Base-by-base conservation (phyloP, 1,140 invertebrate genomes). In the Drosophila elegans region DNA sequence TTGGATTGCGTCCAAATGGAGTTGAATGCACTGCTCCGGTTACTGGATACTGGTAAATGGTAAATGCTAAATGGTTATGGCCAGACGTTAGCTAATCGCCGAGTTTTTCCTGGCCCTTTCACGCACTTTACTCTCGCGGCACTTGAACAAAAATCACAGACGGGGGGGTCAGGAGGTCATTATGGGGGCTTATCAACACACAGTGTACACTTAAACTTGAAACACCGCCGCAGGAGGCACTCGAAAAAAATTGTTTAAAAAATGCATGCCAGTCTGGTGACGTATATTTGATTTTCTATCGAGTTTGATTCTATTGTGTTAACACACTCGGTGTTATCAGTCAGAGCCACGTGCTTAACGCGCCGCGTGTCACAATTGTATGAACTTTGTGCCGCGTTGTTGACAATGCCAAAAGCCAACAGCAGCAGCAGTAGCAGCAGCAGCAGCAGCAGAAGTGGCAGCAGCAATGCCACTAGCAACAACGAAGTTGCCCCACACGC, bases 321-420 rank as follows among this genome's bases (percentile, higher is more conserved):
- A 60, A 38, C 56, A 13, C 48, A 27, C 34, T 16, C 27, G 13
- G 12, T 76, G 74, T 86, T 86, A 86, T 86, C 82, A 86, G 83
- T 75, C 68, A 82, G 82, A 83, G 75, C 83, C 84, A 88, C 83
- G 83, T 88, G 83, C 83, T 88, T 83, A 89, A 88, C 84, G 75
- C 84, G 83, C 83, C 83, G 83, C 83, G 83, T 88, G 84, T 86
- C 79, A 89, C 75, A 89, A 88, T 88, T 88, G 83, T 88, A 88
- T 88, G 83, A 88, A 88, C 83, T 88, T 78, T 66, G 59, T 59
- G 83, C 64, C 75, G 83, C 78, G 75, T 76, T 82, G 83, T 86
- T 86, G 83, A 86, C 83, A 86, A 88, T 83, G 79, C 80, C 41
- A 78, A 74, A 72, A 78, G 71, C 79, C 79, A 84, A 59, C 63